Base-by-base conservation (phyloP, 1,140 invertebrate species). In the Drosophila lacteicornis region DNA sequence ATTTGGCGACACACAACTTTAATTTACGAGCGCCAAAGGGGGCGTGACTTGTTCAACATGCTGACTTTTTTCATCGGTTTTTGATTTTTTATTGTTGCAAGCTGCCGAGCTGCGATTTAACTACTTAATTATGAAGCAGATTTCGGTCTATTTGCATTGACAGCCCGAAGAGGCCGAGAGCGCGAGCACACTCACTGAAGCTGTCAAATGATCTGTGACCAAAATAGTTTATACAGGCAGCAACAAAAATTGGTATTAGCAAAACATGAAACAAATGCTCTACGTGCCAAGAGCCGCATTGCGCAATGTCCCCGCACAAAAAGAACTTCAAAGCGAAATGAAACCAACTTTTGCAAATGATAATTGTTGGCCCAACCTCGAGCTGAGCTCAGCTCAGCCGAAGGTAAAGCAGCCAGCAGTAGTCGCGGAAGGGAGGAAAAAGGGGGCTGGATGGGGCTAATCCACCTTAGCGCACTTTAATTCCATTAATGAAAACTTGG, bases 41-140 rank as follows among this genome's bases (percentile, higher is more conserved):
- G 76, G 83, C 83, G 80, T 87, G 49, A 50, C 12, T 70, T 58
- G 65, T 79, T 63, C 58, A 51, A 30, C 36, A 49, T 70, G 50
- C 25, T n/a, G 43, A 27, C 30, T 42, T 66, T 36, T 36, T 66
- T 27, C 27, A 30, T 13, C 9, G 33, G 46, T n/a, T 70, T 46
- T 59, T 33, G 19, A 19, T 8, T 53, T 67, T 57, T 45, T 76
- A 25, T 33, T 43, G 47, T 65, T 68, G 60, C 45, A 62, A 25
- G 22, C 22, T 25, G 43, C 50, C 61, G 47, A 25, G 30, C 56
- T 42, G 17, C 79, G 61, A 65, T 60, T 67, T 66, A 80, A 79
- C 77, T 78, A 74, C 85, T 84, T 81, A 87, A 87, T 87, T 88
- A 88, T 83, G 73, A 87, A 78, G 67, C 84, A 36, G 56, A 77